phyloP scores from a whole-genome alignment of 2,888 invertebrate genomes.

The Pyrochroa serraticornis region DNA sequence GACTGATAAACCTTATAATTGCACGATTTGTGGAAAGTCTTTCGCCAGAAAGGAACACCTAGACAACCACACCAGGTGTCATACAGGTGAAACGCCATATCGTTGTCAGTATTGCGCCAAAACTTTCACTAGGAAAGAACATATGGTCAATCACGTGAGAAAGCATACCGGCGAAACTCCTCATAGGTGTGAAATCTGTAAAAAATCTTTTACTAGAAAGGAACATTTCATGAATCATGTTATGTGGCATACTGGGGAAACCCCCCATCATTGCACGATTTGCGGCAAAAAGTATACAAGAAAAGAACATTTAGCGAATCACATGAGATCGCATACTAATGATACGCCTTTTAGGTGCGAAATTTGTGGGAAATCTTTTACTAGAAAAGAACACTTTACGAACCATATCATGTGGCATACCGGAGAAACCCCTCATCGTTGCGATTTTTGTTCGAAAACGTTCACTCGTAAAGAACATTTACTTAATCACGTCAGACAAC shows the following conservation, averaged over 20 bases:
- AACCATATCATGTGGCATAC: constrained; percentile 91
- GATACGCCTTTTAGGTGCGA: constrained; percentile 87
- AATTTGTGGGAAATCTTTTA: constrained; percentile 87
- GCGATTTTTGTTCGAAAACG: constrained; percentile 80
- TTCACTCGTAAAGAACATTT: constrained; percentile 80
- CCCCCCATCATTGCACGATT: constrained; percentile 85
- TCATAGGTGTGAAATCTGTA: constrained; percentile 78
- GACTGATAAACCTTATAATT: constrained; percentile 84
- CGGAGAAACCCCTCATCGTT: constrained; percentile 76
- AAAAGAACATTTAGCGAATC: constrained; percentile 87
- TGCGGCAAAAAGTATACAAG: constrained; percentile 89
- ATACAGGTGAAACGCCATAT: constrained; percentile 84
- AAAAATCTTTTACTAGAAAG: constrained; percentile 78
- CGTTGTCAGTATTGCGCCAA: constrained; percentile 75
- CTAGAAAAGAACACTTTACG: constrained; percentile 88
- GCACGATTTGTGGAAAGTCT: constrained; percentile 84
- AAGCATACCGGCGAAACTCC: constrained; percentile 80
- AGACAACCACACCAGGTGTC: constrained; percentile 82
- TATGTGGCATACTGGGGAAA: constrained; percentile 85
- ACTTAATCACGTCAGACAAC: constrained; percentile 77
- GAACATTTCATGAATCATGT: constrained; percentile 82
- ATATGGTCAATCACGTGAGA: constrained; percentile 79
- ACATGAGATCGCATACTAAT: constrained; percentile 87
- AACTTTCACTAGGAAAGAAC: constrained; percentile 77
- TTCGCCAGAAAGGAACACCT: constrained; percentile 88